phyloP scores from a whole-genome alignment of 1,140 invertebrate genomes.

The Drosophila yakuba region DNA sequence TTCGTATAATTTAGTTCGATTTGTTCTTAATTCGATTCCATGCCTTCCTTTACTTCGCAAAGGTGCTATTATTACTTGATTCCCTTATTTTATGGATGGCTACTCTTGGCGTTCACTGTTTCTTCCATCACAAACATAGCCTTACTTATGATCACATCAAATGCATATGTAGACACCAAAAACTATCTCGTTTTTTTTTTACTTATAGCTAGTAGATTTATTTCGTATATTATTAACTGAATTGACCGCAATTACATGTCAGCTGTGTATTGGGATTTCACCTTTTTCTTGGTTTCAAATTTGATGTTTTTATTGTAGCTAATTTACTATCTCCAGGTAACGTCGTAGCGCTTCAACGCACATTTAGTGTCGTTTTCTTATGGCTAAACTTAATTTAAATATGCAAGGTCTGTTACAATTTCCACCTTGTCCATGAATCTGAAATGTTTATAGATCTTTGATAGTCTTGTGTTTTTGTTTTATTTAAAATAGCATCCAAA shows the following conservation, averaged over 20 bases:
- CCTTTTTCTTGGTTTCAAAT: conserved; percentile 7
- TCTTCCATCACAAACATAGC: conserved; percentile 18
- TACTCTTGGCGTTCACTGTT: background rate
- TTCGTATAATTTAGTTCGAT: background rate
- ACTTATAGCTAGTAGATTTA: background rate
- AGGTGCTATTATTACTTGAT: conserved; percentile 3
- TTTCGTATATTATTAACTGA: background rate
- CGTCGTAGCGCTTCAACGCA: conserved; percentile 47
- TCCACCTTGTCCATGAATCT: background rate
- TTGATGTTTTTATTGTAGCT: conserved; percentile 15
- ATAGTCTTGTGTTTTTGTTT: background rate
- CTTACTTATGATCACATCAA: conserved; percentile 7
- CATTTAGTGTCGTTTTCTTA: conserved; percentile 2
- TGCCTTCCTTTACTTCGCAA: background rate
- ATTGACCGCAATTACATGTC: background rate
- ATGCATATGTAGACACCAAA: conserved; percentile 33
- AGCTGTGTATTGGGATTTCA: conserved; percentile 14
- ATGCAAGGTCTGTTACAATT: background rate
- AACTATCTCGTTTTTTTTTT: background rate
- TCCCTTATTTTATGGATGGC: conserved; percentile 1
- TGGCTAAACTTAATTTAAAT: background rate
- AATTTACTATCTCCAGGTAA: conserved; percentile 45
- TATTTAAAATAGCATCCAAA: conserved; percentile 48
- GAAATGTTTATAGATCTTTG: background rate
- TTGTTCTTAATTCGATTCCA: background rate